Base-by-base conservation (phyloP, 2,113 vertebrate species). In the Tychaedon coryphoeus region DNA sequence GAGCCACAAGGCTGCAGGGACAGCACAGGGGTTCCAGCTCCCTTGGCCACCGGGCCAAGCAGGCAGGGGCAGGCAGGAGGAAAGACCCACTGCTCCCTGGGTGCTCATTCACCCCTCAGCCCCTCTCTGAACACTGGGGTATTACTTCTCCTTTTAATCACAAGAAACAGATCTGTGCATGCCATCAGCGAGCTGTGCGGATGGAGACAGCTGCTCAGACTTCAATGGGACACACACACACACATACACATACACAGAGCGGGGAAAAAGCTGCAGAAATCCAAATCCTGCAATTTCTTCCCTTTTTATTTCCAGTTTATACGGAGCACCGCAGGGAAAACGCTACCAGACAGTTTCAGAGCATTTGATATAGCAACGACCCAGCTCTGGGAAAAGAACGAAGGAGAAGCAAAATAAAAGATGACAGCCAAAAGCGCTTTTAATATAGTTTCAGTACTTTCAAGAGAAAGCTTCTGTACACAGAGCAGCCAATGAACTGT, bases 361-460 rank as follows among this genome's bases (percentile, higher is more conserved):
- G 92, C 75, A 94, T 93, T 94, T 90, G 93, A 96, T 95, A 91
- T 58, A 71, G 77, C 69, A 92, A 70, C 38, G 22, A 79, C 61
- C 29, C 90, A 95, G 94, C 94, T 96, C 78, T 94, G 95, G 94
- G 93, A 96, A 86, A 95, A 94, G 92, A 88, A 92, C 1, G 85
- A 75, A 95, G 91, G 62, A 83, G 72, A 91, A 91, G 82, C 56
- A 79, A 96, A 95, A 94, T 89, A 90, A 92, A 97, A 97, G 94
- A 93, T 92, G 95, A 95, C 95, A 96, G 95, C 94, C 93, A 95
- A 90, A 96, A 92, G 88, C 88, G 92, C 94, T 93, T 96, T 88
- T 88, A 95, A 93, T 90, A 95, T 86, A 92, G 87, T 94, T 97
- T 90, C 95, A 88, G 69, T 92, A 86, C 83, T 95, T 93, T 90